Conservation (phyloP, 2,888 invertebrate genomes). For the Dromius quadrimaculatus region DNA sequence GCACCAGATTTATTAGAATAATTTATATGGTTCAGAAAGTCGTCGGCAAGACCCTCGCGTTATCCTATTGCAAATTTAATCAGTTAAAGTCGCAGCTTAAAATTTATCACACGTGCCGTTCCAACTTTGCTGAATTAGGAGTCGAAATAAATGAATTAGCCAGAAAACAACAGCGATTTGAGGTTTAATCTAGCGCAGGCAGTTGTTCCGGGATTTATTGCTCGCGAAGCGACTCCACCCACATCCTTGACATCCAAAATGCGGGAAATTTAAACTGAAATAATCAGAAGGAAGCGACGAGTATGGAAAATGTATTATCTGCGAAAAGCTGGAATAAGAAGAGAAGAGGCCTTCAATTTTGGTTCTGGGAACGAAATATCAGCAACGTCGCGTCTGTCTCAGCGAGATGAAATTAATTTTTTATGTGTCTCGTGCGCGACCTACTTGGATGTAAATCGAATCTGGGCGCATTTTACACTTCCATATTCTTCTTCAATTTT, state of each 20-base stretch:
- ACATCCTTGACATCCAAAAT: conserved; percentile 35
- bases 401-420: conserved; percentile 22
- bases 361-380: conserved; percentile 6
- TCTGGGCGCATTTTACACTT: conserved; percentile 16
- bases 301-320: conserved; percentile 37
- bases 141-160: conserved; percentile 67
- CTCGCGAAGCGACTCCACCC: conserved; percentile 26
- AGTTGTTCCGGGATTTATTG: conserved; percentile 65
- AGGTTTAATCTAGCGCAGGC: conserved; percentile 66
- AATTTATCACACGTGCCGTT: conserved; percentile 54
- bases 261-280: conserved; percentile 27
- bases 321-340: conserved; percentile 17
- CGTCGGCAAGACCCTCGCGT: conserved; percentile 17
- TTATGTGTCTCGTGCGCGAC: conserved; percentile 28
- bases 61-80: conserved; percentile 45
- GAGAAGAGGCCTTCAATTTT: no score
- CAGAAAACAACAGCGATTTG: conserved; percentile 67
- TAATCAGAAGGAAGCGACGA: conserved; percentile 11
- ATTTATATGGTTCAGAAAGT: conserved; percentile 31
- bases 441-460: conserved; percentile 33
- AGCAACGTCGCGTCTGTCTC: conserved; percentile 2
- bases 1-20: conserved; percentile 36
- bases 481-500: conserved; percentile 18
- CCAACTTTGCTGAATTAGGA: conserved; percentile 54
- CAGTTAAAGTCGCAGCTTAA: conserved; percentile 53